phyloP scores from a whole-genome alignment of 2,113 vertebrate genomes.

The Cephalopterus ornatus region DNA sequence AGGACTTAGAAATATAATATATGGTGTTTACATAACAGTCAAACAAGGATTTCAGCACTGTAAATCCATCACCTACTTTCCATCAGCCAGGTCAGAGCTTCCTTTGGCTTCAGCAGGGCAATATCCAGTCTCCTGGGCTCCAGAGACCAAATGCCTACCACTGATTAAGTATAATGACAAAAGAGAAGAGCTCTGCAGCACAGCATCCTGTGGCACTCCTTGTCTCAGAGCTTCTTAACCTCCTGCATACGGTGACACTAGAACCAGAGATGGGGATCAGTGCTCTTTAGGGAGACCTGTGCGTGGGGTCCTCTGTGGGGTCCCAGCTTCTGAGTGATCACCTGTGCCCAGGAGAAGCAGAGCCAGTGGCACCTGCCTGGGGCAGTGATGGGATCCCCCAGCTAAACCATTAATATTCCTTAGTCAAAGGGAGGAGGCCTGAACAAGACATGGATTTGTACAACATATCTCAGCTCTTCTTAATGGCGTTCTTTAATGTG shows the following conservation, averaged over 20 bases:
- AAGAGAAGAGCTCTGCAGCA: background rate
- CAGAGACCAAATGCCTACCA: background rate
- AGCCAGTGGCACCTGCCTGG: background rate
- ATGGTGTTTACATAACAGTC: conserved; percentile 3
- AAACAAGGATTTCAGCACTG: conserved; percentile 7
- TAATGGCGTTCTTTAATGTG: background rate
- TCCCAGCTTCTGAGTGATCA: background rate
- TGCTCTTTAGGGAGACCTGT: background rate
- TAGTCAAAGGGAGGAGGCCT: background rate
- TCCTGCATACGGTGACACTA: background rate
- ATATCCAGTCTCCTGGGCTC: background rate
- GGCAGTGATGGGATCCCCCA: background rate
- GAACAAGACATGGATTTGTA: background rate
- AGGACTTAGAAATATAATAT: background rate
- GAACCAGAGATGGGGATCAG: accelerated
- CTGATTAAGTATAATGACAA: background rate
- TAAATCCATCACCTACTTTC: too few species aligned
- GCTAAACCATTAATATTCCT: background rate
- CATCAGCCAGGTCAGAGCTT: background rate
- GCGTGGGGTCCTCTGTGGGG: background rate
- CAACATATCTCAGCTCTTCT: background rate
- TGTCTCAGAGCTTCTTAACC: accelerated
- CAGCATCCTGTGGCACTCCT: background rate
- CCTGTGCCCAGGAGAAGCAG: background rate
- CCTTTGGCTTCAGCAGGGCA: background rate